Evolutionary conservation across 1,140 invertebrate species (phyloP).

Genomic region (Pachypsylla venusta): DNA sequence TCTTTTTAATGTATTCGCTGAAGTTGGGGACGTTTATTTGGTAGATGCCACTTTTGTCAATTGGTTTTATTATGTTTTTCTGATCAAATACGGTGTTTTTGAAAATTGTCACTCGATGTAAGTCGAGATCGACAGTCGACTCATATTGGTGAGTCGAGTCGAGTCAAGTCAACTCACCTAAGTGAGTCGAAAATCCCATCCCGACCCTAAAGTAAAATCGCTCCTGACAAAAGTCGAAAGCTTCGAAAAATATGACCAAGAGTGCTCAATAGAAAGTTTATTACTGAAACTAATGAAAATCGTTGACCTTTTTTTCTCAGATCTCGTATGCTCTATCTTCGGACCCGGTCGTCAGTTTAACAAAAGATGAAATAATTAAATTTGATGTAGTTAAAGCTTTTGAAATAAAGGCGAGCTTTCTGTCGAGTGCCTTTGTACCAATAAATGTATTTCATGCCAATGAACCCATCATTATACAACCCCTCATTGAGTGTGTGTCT

Average conservation of each 20-base stretch:
- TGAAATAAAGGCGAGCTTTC: constrained; percentile 49
- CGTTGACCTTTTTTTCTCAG: constrained; percentile 11
- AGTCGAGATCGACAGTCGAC: no score
- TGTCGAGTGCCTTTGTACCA: constrained; percentile 44
- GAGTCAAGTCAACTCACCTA: no score
- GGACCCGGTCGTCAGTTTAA: constrained; percentile 20
- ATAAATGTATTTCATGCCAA: constrained; percentile 46
- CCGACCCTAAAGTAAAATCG: no score
- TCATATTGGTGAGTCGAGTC: no score
- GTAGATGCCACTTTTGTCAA: no score
- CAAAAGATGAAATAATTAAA: constrained; percentile 42
- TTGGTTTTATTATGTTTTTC: no score
- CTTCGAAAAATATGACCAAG: constrained; percentile 11
- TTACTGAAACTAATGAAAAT: not conserved
- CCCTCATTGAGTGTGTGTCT: constrained; percentile 46
- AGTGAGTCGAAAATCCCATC: no score
- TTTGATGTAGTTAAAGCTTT: constrained; percentile 51
- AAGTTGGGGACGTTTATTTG: no score
- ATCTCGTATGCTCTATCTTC: constrained; percentile 14
- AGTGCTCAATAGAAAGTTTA: not conserved
- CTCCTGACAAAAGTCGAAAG: no score
- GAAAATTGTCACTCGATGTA: no score
- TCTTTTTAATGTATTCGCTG: no score
- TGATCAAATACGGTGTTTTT: no score
- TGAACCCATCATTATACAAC: constrained; percentile 52